Conservation (phyloP, 1,140 invertebrate species). For the Atta cephalotes region DNA sequence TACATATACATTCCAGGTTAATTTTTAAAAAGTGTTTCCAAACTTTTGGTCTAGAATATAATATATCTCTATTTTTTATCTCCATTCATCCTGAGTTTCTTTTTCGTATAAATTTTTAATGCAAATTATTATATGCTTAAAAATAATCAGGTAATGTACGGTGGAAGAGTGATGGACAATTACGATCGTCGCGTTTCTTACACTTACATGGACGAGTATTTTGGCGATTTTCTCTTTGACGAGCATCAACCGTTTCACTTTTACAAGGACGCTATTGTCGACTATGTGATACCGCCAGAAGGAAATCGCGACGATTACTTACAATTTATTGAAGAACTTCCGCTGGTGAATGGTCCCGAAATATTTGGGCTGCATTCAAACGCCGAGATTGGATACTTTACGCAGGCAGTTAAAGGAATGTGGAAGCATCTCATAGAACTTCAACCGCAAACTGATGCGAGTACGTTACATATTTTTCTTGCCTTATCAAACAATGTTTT, state of each 20-base stretch:
- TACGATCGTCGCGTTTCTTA: conserved; percentile 94
- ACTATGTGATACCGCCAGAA: conserved; percentile 92
- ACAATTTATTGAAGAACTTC: conserved; percentile 90
- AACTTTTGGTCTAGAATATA: too few relatives aligned
- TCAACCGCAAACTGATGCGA: conserved; percentile 93
- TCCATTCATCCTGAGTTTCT: background rate
- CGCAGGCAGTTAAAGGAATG: conserved; percentile 93
- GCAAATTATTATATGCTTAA: background rate
- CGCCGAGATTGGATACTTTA: conserved; percentile 97
- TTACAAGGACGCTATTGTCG: conserved; percentile 91
- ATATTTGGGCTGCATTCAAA: conserved; percentile 97
- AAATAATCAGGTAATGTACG: conserved; percentile 93
- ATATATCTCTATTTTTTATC: background rate
- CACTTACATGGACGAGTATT: conserved; percentile 97
- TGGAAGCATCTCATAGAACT: conserved; percentile 94
- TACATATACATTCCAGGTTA: too few relatives aligned
- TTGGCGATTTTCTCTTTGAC: conserved; percentile 97
- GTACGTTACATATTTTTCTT: conserved; percentile 19
- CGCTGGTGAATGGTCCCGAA: conserved; percentile 92
- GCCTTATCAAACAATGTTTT: background rate
- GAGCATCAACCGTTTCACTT: conserved; percentile 96
- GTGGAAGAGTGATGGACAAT: conserved; percentile 95
- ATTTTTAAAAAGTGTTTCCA: too few relatives aligned
- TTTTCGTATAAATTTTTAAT: background rate
- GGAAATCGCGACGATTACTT: conserved; percentile 91